phyloP scores from a whole-genome alignment of 2,797 vertebrate genomes.

The Sebastes minor region DNA sequence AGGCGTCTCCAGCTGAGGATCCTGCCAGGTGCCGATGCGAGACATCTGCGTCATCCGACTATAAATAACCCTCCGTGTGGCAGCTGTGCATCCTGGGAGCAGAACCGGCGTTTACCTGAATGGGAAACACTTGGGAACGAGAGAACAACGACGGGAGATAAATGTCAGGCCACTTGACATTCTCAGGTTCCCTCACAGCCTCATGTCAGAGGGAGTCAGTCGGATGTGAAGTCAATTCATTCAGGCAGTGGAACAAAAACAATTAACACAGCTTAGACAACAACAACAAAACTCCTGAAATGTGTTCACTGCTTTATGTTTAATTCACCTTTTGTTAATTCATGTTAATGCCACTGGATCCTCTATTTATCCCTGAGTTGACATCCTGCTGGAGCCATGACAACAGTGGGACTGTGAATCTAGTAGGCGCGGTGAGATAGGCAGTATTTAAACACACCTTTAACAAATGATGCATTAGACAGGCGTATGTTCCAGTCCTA shows the following conservation, averaged over 20 bases:
- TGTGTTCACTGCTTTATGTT: neutral
- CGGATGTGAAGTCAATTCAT: neutral
- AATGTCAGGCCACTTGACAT: constrained; percentile 65
- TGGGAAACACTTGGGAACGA: constrained; percentile 51
- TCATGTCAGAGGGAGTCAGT: neutral
- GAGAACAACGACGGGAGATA: constrained; percentile 52
- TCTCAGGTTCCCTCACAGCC: constrained; percentile 62
- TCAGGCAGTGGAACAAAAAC: constrained; percentile 15
- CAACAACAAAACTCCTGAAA: neutral
- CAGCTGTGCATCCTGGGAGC: constrained; percentile 66
- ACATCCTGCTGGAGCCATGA: constrained; percentile 61
- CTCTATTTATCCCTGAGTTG: constrained; percentile 35
- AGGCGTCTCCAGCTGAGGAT: constrained; percentile 57
- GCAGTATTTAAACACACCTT: constrained; percentile 80
- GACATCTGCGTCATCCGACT: constrained; percentile 75
- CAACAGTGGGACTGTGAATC: constrained; percentile 68
- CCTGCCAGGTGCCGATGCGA: constrained; percentile 62
- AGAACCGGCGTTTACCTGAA: constrained; percentile 58
- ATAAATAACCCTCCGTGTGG: constrained; percentile 76
- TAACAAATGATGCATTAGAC: constrained; percentile 63
- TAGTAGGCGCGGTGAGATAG: constrained; percentile 68
- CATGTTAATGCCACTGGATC: neutral
- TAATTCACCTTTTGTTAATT: neutral
- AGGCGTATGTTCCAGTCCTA: constrained; percentile 1
- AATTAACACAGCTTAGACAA: neutral